A percentile compares a stretch with the other conserved stretches of the same genome.
Conservation (phyloP, 2,888 invertebrate genomes). For the Apodemia duryi region DNA sequence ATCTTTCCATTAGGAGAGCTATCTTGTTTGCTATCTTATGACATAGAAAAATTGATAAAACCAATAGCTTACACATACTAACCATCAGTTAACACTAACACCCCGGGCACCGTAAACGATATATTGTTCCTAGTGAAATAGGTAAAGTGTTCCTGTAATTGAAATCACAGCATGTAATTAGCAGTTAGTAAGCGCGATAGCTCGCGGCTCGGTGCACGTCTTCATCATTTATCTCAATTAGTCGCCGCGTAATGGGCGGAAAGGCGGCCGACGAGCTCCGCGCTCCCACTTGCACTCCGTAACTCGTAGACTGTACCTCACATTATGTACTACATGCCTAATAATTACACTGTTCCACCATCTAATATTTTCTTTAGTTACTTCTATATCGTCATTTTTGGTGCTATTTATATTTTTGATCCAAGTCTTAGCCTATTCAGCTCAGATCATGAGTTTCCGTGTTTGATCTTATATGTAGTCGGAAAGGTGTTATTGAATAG, state of each 20-base stretch:
- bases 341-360: background rate
- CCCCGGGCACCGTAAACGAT: background rate
- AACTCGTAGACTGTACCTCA: slow-evolving; percentile 23
- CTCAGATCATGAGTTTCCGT: no score
- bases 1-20: no score
- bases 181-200: slow-evolving; percentile 60
- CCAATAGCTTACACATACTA: no score
- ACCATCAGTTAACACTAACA: no score
- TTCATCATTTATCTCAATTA: slow-evolving; percentile 77
- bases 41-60: no score
- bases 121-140: slow-evolving; percentile 23
- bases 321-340: slow-evolving; percentile 14
- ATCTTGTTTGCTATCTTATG: no score
- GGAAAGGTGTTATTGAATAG: no score
- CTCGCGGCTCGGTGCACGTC: slow-evolving; percentile 63
- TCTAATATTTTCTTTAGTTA: background rate
- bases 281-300: slow-evolving; percentile 25
- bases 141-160: slow-evolving; percentile 48
- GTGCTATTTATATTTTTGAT: no score
- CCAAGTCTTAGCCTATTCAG: no score
- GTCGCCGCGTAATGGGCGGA: slow-evolving; percentile 67
- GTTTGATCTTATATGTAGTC: no score
- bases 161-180: slow-evolving; percentile 72
- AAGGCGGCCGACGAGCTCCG: slow-evolving; percentile 46
- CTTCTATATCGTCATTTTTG: no score